Base-by-base conservation (phyloP, 2,888 invertebrate species). In the Fragum sueziense region DNA sequence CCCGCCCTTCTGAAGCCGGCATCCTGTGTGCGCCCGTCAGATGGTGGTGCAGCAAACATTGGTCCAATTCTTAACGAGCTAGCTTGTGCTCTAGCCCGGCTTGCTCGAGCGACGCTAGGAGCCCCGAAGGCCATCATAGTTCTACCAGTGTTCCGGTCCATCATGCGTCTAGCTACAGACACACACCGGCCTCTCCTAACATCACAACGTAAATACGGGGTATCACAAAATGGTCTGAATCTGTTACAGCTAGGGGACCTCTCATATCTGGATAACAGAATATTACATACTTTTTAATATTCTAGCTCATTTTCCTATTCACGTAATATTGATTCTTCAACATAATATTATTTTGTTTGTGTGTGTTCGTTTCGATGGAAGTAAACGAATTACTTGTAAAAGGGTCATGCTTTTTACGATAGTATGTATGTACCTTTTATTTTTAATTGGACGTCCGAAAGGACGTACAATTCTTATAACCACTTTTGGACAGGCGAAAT, bases 191-290 rank as follows among this genome's bases (percentile, higher is more conserved):
- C 37, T 14, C 75, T 29, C 4, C 31, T n/a, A 2, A 62, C 34
- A 57, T 86, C 80, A 57, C 87, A 87, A 7, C 67, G 51, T 62
- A 68, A 27, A 47, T 82, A 84, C 1, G 74, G 83, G 41, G 82
- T 79, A 9, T 76, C 74, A 54, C 85, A 85, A 74, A 78, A 81
- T 59, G 85, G 84, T 14, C 74, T 70, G 20, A 62, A 71, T 33
- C 41, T 76, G 14, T 68, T 70, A 70, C 87, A 87, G 9, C 68
- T 62, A 25, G 87, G 87, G 0, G 82, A 75, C 3, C 79, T 76
- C 31, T 80, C 79, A 61, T 87, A 87, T n/a, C n/a, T n/a, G n/a
- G n/a, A n/a, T n/a, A n/a, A n/a, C n/a, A n/a, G n/a, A n/a, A n/a
- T n/a, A n/a, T n/a, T n/a, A n/a, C n/a, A n/a, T n/a, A n/a, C n/a